phyloP scores from a whole-genome alignment of 2,113 vertebrate species.

The Oxyruncus cristatus region DNA sequence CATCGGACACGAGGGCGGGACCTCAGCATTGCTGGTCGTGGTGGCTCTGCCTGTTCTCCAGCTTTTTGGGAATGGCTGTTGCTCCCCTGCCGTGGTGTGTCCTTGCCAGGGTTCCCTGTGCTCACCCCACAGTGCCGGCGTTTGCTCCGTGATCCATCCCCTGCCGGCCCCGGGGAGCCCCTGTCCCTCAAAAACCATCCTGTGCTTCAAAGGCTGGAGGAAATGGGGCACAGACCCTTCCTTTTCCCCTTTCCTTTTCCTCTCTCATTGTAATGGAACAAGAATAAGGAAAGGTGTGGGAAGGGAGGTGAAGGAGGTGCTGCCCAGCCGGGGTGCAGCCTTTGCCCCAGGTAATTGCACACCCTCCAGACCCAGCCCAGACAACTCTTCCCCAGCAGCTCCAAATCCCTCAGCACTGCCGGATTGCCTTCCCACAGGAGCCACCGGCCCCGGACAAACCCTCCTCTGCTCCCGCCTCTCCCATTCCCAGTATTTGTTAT shows the following conservation, averaged over 20 bases:
- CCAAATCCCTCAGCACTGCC: not conserved
- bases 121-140: accelerated
- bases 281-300: not conserved
- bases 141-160: accelerated
- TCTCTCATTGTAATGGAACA: not conserved
- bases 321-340: accelerated
- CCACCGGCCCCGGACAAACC: accelerated
- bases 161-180: not conserved
- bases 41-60: not conserved
- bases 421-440: not conserved
- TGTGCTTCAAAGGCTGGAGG: not conserved
- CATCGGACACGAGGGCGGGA: accelerated
- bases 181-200: not conserved
- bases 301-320: not conserved
- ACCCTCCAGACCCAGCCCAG: not conserved
- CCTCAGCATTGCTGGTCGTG: accelerated
- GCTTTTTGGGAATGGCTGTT: not conserved
- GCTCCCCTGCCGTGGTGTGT: not conserved
- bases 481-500: not conserved
- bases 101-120: accelerated
- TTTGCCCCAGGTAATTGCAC: not conserved
- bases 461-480: not conserved
- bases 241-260: not conserved
- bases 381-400: not conserved
- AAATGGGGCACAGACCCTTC: not conserved